These are phyloP conservation scores for Dolichotis patagonum DNA, from an alignment of 2,113 vertebrate genomes.

Conservation along the genomic window DNA sequence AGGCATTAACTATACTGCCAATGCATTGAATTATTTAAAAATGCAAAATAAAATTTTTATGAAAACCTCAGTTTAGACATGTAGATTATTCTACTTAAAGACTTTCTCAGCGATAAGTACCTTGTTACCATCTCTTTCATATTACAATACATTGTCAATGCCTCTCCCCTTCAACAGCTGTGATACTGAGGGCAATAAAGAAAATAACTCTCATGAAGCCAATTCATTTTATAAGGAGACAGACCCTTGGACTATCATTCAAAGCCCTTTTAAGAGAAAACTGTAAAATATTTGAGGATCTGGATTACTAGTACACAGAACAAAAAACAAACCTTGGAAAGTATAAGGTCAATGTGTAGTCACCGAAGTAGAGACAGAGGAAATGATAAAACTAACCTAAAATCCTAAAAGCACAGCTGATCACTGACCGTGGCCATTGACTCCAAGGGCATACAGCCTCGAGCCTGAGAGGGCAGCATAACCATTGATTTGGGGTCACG, in stretches of 20 bases:
- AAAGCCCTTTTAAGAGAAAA: constrained; percentile 45
- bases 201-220: constrained; percentile 9
- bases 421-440: not conserved
- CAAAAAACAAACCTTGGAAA: not conserved
- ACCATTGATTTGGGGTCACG: not conserved
- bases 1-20: constrained; percentile 90
- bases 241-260: not conserved
- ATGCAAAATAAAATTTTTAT: constrained; percentile 91
- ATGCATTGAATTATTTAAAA: constrained; percentile 91
- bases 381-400: constrained; percentile 26
- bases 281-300: not conserved
- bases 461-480: not conserved
- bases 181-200: not conserved
- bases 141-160: constrained; percentile 61
- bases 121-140: not conserved
- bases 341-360: not conserved
- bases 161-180: not conserved
- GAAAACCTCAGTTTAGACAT: constrained; percentile 86
- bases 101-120: constrained; percentile 7
- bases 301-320: not conserved
- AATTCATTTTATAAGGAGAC: constrained; percentile 7
- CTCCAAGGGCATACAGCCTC: not conserved
- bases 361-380: not conserved
- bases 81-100: constrained; percentile 69
- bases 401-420: not conserved